Evolutionary conservation across 2,113 vertebrate species (phyloP), one percentile per base, ranked within the genome.

Genomic region (Stercorarius parasiticus): DNA sequence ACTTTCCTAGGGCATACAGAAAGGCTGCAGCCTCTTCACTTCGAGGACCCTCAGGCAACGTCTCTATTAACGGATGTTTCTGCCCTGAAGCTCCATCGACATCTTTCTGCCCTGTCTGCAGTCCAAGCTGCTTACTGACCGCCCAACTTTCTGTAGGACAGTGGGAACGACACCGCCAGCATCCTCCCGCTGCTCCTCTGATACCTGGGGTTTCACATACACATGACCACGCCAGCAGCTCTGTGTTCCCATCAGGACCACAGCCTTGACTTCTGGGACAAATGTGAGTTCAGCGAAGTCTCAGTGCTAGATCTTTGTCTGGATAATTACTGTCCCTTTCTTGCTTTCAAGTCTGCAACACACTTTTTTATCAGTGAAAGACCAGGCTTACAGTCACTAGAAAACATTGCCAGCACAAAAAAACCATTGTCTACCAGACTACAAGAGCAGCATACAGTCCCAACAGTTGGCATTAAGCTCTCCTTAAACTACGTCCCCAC

Each of bases 61-160:
- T 13, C 45, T 80, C 69, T 36, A 34, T 40, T 43, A 67, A 49
- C 21, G 6, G 27, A 52, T 19, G 34, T 12, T 14, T 79, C 27
- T 17, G 45, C 19, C 59, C 85, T 67, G 27, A 47, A 76, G 62
- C 34, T 71, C 70, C 42, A 56, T 2, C 0, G 3, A 27, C 32
- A 38, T 3, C 67, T 16, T 80, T 32, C 78, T 77, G 38, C 29
- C 49, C 29, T 1, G 2, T 34, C 45, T 86, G 55, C 47, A 64
- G 43, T 13, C 38, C 20, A 2, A 1, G 36, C n/a, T 71, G 59
- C 30, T 40, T 9, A 11, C 17, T 2, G 5, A 25, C 5, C 0
- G 4, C 36, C 85, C 32, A 15, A 8, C 18, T 29, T 36, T 62
- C 26, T 21, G 55, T 7, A 45, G 43, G 22, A 29, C 29, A 58